These are phyloP conservation scores for Thaumetopoea pityocampa DNA, from an alignment of 1,140 invertebrate species.

Conservation along the genomic window DNA sequence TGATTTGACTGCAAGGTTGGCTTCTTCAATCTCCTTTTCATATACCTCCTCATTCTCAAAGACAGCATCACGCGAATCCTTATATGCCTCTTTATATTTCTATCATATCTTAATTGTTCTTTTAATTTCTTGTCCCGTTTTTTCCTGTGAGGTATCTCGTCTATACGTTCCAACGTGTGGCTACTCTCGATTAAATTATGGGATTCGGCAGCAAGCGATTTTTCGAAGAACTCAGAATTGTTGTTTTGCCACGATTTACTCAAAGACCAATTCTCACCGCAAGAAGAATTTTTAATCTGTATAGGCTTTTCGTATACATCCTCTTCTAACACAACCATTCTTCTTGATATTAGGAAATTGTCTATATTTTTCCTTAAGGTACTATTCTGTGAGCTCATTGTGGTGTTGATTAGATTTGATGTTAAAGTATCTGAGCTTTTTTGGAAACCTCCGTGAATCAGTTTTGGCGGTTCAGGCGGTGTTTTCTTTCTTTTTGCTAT, in stretches of 20 bases:
- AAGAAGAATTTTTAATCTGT: constrained; percentile 46
- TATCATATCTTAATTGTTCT: constrained; percentile 67
- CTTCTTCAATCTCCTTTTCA: constrained; percentile 54
- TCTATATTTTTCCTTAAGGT: constrained; percentile 58
- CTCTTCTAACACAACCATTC: constrained; percentile 57
- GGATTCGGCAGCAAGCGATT: constrained; percentile 35
- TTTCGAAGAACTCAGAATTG: constrained; percentile 50
- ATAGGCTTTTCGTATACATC: constrained; percentile 65
- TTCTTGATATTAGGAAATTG: constrained; percentile 50
- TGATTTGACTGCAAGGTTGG: constrained; percentile 18
- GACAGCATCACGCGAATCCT: constrained; percentile 71
- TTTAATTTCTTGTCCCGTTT: constrained; percentile 51
- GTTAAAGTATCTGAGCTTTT: constrained; percentile 47
- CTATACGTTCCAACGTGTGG: constrained; percentile 44
- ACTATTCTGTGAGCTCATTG: constrained; percentile 53
- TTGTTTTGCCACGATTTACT: constrained; percentile 64
- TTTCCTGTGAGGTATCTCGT: constrained; percentile 47
- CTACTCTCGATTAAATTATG: constrained; percentile 32
- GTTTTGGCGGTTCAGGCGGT: constrained; percentile 41
- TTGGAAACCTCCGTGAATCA: constrained; percentile 30
- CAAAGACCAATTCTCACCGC: constrained; percentile 67
- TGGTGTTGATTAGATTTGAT: constrained; percentile 51
- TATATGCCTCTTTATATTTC: constrained; percentile 70
- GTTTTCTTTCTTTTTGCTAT: constrained; percentile 51
- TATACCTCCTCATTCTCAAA: constrained; percentile 63